Base-by-base conservation (phyloP, 1,140 invertebrate genomes). In the Artemia franciscana region DNA sequence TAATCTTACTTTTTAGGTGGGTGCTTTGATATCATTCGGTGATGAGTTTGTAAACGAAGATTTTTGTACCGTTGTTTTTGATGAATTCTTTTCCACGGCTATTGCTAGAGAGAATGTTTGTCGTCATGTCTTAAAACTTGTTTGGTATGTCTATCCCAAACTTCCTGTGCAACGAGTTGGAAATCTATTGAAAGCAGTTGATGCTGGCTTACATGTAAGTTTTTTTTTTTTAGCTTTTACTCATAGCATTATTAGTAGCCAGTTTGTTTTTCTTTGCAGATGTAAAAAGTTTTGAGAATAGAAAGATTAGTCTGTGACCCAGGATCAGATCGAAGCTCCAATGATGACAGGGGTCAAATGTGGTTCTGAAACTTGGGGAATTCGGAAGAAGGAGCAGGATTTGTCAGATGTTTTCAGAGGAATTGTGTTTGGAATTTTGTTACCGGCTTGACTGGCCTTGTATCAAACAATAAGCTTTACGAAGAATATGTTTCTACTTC, bases 11-110 rank as follows among this genome's bases (percentile, higher is more conserved):
- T 70, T 69, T 3, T 65, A 84, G 81, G 81, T 94, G n/a, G 84
- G 86, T 1, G 71, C 88, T 39, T 76, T 97, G 0, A 85, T 94
- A 67, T 84, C 86, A 59, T 84, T 94, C 78, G 79, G 82, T 2
- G 92, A 96, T 67, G 91, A 95, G 72, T 96, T 96, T 72, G 77
- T 84, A 65, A 84, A 86, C 4, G 90, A 94, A 76, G 91, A 94
- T 66, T 95, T 95, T 70, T 95, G 91, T 74, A 91, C 88, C 1
- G 88, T 89, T 0, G 81, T 96, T 18, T 95, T 97, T 77, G 91
- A 95, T 75, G 91, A 95, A 73, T 95, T 95, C 71, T 88, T 96
- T 66, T 88, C 91, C 72, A 85, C 89, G 57, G 86, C 86, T 0
- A 77, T 94, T 28, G 80, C 81, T 5, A 80, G 84, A 64, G 91